Evolutionary conservation across 2,888 invertebrate genomes (phyloP), one percentile per base, ranked within the genome.

Genomic region (Zelleria hepariella): DNA sequence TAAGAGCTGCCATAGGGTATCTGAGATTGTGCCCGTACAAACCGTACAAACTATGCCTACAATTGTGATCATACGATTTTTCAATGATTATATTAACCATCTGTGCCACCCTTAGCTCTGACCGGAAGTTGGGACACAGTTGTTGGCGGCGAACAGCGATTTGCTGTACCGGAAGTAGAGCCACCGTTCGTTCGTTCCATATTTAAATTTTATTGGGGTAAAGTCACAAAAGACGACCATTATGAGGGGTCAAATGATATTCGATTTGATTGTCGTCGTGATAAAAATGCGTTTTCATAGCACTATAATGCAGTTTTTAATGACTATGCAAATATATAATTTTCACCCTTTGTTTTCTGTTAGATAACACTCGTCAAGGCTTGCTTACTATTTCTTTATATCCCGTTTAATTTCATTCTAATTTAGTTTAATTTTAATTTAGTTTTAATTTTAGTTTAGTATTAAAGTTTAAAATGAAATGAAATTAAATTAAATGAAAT

Each of bases 81-180:
- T 42, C 32, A 10, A 10, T 4, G 32, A 42, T 42, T 42, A n/a
- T 42, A 10, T 10, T 32, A 5, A 42, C 79, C 86, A 86, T 86
- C 86, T 86, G 86, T 82, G 80, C 75, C 70, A 75, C 80, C 86
- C 83, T 80, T 78, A 71, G 61, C 65, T 67, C 74, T 85, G 86
- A 86, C 87, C 87, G 87, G 87, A 88, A 86, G 80, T 75, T 18
- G 76, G 74, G 78, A 75, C 80, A 83, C 86, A 85, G 86, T 87
- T 87, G 87, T 86, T 83, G 81, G 80, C 32, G 77, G 69, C 73
- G 75, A 75, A 77, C 80, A 79, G 80, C 85, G 86, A 87, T 87
- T 87, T 87, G 86, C 86, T 86, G 80, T 83, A 85, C 86, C 86
- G 87, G 87, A 88, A 85, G 84, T 80, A 51, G 51, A 24, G 32